Conservation (phyloP, 2,797 vertebrate species). For the Sebastes nivosus region DNA sequence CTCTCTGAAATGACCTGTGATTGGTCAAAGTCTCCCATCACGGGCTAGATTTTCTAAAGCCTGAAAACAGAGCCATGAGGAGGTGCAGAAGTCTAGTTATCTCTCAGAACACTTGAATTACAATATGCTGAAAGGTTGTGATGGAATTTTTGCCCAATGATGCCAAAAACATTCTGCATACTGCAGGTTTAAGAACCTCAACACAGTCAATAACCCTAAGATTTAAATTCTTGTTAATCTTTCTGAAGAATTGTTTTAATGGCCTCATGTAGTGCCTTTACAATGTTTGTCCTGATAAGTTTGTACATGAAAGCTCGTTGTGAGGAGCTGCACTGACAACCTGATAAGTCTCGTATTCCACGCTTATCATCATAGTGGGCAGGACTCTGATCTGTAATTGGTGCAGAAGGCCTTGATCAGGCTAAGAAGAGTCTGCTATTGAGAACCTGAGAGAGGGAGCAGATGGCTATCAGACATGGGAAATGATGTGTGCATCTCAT, state of each 20-base stretch:
- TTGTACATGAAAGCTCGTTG: slow-evolving; percentile 10
- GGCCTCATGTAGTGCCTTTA: neutral
- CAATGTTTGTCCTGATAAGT: slow-evolving; percentile 13
- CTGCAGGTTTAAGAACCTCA: too few species aligned
- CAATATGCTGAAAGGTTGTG: too few species aligned
- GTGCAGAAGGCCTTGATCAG: slow-evolving; percentile 79
- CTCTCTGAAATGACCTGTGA: too few species aligned
- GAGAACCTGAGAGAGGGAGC: slow-evolving; percentile 63
- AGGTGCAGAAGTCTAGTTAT: too few species aligned
- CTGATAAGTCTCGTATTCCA: slow-evolving; percentile 55
- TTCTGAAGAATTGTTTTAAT: neutral
- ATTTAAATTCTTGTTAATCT: neutral
- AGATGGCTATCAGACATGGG: slow-evolving; percentile 75
- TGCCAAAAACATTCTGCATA: too few species aligned
- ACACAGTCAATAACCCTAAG: neutral
- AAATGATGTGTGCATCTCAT: slow-evolving; percentile 64
- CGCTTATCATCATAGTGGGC: slow-evolving; percentile 58
- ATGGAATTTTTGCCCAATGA: too few species aligned
- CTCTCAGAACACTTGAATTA: too few species aligned
- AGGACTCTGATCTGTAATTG: slow-evolving; percentile 62
- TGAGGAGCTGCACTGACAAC: slow-evolving; percentile 24
- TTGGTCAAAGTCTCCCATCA: too few species aligned
- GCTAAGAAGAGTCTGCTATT: slow-evolving; percentile 39
- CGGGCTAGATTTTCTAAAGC: too few species aligned
- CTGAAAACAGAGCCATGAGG: too few species aligned